Percentiles rank a stretch among this genome's conserved stretches.
Evolutionary conservation across 2,797 vertebrate genomes (phyloP).

Genomic region (Amblyraja radiata): DNA sequence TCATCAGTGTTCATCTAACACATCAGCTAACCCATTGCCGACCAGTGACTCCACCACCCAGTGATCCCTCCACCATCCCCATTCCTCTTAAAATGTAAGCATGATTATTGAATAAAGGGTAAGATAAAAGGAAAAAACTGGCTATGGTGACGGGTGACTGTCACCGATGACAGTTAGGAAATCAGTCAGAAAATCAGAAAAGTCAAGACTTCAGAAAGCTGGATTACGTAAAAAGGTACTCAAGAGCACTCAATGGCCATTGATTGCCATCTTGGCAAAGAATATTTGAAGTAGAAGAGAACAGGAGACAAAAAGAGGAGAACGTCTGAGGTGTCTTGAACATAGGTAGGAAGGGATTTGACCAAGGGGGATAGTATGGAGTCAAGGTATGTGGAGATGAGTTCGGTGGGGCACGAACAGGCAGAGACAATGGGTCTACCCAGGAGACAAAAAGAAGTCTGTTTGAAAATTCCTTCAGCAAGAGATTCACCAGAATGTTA

Average conservation of each 20-base stretch:
- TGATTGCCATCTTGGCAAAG: not conserved
- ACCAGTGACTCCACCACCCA: not conserved
- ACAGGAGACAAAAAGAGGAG: no score
- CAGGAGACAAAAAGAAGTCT: not conserved
- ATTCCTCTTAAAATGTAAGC: not conserved
- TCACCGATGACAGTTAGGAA: not conserved
- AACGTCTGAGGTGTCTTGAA: no score
- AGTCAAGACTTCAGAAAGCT: not conserved
- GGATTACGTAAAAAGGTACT: not conserved
- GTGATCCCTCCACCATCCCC: no score
- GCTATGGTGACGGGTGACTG: not conserved
- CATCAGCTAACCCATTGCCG: not conserved
- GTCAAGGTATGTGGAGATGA: no score
- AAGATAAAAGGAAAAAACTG: not conserved
- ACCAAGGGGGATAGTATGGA: no score
- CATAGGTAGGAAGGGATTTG: no score
- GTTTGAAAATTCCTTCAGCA: not conserved
- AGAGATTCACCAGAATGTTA: no score
- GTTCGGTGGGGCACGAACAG: no score
- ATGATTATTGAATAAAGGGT: not conserved
- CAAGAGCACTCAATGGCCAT: not conserved
- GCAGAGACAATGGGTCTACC: no score
- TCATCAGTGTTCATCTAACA: not conserved
- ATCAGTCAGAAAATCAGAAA: no score
- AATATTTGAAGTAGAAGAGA: not conserved